These are phyloP conservation scores for Anthrax anthrax DNA, from an alignment of 2,888 invertebrate genomes.

Conservation along the genomic window DNA sequence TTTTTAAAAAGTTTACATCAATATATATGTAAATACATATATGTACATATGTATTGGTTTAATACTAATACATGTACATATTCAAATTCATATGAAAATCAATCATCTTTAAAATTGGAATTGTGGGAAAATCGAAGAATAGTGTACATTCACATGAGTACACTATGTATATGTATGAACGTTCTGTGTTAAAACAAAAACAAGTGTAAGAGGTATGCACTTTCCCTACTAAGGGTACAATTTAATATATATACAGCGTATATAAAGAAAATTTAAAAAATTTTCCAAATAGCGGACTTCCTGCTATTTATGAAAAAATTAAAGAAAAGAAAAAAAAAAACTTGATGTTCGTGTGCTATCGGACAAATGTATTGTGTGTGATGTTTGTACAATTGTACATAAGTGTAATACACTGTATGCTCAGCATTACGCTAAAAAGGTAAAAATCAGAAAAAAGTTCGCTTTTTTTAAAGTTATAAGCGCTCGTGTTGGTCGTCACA, in stretches of 20 bases:
- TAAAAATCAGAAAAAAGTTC: neutral
- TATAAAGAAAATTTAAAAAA: neutral
- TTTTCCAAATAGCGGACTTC: neutral
- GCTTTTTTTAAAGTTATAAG: neutral
- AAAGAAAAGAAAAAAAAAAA: no score
- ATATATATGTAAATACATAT: neutral
- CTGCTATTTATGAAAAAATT: neutral
- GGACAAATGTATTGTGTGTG: neutral
- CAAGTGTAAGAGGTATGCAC: no score
- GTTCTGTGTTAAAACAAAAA: no score
- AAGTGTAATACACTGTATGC: no score
- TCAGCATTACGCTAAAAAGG: neutral
- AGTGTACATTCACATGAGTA: no score
- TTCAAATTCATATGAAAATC: neutral
- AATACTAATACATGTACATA: neutral
- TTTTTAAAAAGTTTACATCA: no score
- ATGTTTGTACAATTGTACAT: no score
- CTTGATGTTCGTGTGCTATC: neutral
- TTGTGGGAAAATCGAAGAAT: neutral
- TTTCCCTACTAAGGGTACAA: no score
- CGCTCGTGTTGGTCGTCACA: neutral
- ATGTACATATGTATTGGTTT: neutral
- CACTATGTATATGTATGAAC: no score
- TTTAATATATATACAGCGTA: no score
- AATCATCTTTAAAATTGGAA: neutral